Percentiles rank a stretch among this genome's conserved stretches.
These are phyloP conservation scores for Onchidella celtica DNA, from an alignment of 2,888 invertebrate species.

Conservation along the genomic window DNA sequence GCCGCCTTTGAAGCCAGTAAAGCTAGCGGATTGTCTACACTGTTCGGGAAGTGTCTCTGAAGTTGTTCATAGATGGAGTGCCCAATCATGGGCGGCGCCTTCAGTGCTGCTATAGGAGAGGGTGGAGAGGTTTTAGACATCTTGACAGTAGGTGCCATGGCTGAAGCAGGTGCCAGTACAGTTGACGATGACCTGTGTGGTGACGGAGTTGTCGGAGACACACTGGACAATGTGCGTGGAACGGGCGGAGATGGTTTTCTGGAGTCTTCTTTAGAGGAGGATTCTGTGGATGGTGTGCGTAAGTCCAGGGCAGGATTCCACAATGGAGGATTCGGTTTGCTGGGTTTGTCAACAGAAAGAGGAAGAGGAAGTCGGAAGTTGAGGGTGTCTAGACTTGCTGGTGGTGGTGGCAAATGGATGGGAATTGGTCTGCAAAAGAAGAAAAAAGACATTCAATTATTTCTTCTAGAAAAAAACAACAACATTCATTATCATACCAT, in stretches of 20 bases:
- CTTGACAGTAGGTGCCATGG: neutral
- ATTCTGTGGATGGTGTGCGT: neutral
- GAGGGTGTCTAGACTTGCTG: neutral
- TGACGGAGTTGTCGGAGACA: neutral
- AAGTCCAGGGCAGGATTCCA: conserved; percentile 49
- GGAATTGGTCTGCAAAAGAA: conserved; percentile 42
- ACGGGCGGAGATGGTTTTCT: neutral
- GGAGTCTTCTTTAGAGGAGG: neutral
- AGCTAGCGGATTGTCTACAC: neutral
- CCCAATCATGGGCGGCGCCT: neutral
- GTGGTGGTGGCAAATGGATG: conserved; percentile 29
- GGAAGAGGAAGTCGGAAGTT: neutral
- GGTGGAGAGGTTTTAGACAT: neutral
- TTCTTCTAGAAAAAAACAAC: too few relatives aligned
- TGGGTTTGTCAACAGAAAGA: neutral
- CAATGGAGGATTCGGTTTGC: neutral
- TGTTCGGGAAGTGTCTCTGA: neutral
- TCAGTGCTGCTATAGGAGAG: neutral
- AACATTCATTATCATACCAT: too few relatives aligned
- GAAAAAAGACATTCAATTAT: neutral
- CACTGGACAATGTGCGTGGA: neutral
- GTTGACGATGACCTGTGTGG: neutral
- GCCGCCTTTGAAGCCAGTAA: conserved; percentile 23
- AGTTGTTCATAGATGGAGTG: neutral
- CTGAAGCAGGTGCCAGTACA: too few relatives aligned